Base-by-base conservation (phyloP, 1,140 invertebrate genomes). In the Dendroctonus ponderosae region DNA sequence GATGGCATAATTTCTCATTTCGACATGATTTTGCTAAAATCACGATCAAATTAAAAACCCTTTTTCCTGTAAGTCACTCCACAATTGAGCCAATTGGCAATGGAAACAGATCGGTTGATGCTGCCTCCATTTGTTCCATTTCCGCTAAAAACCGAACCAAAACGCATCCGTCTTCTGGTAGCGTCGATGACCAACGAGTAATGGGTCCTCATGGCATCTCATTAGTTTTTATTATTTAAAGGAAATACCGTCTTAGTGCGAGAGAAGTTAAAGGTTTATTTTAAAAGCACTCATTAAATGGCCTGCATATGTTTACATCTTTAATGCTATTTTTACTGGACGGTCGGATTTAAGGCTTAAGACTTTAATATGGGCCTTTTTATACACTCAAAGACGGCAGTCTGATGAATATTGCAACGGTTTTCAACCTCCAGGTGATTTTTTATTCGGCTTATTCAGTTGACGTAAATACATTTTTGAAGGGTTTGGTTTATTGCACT, bases 271-370 rank as follows among this genome's bases (percentile, higher is more conserved):
- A 6, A 15, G 15, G 56, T 44, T 44, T 46, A 46, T 58, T 58
- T 58, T 58, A 58, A 58, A 58, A 44, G 56, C 41, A 26, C 56
- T 58, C 56, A 58, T 58, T 58, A 58, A 58, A 58, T 44, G 2
- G 12, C 9, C 56, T 58, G 56, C 56, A 58, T 58, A 58, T 56
- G 53, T 56, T 56, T 56, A 56, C 53, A 56, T 56, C 39, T 56
- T 40, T 56, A 56, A 56, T 56, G 53, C 53, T 56, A 56, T 56
- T 56, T 56, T 56, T 56, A 56, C 53, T 56, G 53, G 53, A 56
- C 53, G 53, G 53, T 56, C 53, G 53, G 53, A 56, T 56, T 56
- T 56, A 39, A 56, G 39, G 53, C 53, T 56, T 56, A 56, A 40
- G 11, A 40, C 41, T 56, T 56, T 56, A 8, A 41, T 8, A 39